Conservation (phyloP, 1,140 invertebrate genomes). For the Drosophila chauvacae region DNA sequence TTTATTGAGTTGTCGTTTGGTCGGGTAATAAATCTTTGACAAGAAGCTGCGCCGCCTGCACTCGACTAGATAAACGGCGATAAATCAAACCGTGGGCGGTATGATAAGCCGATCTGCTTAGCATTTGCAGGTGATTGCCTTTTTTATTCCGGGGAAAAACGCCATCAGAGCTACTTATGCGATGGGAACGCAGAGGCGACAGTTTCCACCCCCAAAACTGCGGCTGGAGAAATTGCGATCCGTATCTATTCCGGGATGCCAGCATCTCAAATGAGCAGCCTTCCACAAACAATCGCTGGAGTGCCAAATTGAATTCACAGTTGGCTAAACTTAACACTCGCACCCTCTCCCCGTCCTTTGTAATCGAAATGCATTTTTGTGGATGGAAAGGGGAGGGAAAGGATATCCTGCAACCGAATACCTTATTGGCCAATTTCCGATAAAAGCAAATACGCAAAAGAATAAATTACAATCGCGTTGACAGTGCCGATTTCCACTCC, state of each 20-base stretch:
- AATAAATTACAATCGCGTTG: slow-evolving; percentile 74
- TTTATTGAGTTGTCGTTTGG: slow-evolving; percentile 60
- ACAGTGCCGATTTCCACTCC: slow-evolving; percentile 42
- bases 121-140: slow-evolving; percentile 46
- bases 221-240: slow-evolving; percentile 45
- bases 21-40: slow-evolving; percentile 58
- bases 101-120: slow-evolving; percentile 50
- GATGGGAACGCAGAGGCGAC: slow-evolving; percentile 9
- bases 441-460: slow-evolving; percentile 61
- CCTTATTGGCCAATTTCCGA: slow-evolving; percentile 64
- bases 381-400: slow-evolving; percentile 39
- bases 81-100: slow-evolving; percentile 54
- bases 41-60: slow-evolving; percentile 17
- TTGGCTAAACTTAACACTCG: slow-evolving; percentile 62
- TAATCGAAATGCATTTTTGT: slow-evolving; percentile 61
- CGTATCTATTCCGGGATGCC: slow-evolving; percentile 36
- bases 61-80: slow-evolving; percentile 53
- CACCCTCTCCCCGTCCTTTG: slow-evolving; percentile 11
- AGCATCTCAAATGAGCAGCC: slow-evolving; percentile 43
- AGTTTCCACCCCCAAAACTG: slow-evolving; percentile 35
- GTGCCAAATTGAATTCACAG: slow-evolving; percentile 59
- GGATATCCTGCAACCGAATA: slow-evolving; percentile 68
- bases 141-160: slow-evolving; percentile 15
- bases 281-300: slow-evolving; percentile 37
- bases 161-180: slow-evolving; percentile 23